A percentile compares a stretch with the other conserved stretches of the same genome.
Evolutionary conservation across 2,797 vertebrate genomes (phyloP).

Genomic region (Emydoidea blandingii): DNA sequence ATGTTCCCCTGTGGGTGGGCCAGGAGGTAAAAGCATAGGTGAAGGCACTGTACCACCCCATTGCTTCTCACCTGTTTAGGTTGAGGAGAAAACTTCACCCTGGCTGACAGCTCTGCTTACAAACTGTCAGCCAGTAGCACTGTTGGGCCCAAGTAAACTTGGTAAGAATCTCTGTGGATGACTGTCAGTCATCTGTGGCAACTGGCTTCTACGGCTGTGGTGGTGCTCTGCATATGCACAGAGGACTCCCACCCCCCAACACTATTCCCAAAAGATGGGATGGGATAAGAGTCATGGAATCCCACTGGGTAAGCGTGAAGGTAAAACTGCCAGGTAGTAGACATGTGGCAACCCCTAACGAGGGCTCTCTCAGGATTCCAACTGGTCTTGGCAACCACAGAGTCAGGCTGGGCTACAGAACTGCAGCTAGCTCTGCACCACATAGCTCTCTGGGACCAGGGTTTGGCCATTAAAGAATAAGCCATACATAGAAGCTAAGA

Average conservation of each 20-base stretch:
- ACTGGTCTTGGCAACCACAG: not conserved
- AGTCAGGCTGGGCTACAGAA: not conserved
- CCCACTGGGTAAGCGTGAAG: not conserved
- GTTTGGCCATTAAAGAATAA: not conserved
- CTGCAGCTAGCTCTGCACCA: not conserved
- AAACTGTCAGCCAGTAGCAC: constrained; percentile 4
- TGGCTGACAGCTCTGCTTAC: constrained; percentile 41
- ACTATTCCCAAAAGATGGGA: not conserved
- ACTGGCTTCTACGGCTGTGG: constrained; percentile 6
- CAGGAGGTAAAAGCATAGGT: not conserved
- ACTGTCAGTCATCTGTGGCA: constrained; percentile 40
- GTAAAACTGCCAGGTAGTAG: not conserved
- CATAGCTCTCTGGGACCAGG: not conserved
- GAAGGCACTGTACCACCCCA: not conserved
- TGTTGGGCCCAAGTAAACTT: constrained; percentile 30
- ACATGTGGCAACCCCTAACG: not conserved
- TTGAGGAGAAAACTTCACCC: not conserved
- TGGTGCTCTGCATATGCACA: constrained; percentile 12
- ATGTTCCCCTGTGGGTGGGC: not conserved
- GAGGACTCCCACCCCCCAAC: not conserved
- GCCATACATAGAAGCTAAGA: not conserved
- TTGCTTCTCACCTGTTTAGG: constrained; percentile 15
- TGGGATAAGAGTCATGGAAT: not conserved
- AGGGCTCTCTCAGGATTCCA: not conserved
- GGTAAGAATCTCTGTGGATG: constrained; percentile 27